Base-by-base conservation (phyloP, 2,888 invertebrate genomes). In the Trachelus tabidus region DNA sequence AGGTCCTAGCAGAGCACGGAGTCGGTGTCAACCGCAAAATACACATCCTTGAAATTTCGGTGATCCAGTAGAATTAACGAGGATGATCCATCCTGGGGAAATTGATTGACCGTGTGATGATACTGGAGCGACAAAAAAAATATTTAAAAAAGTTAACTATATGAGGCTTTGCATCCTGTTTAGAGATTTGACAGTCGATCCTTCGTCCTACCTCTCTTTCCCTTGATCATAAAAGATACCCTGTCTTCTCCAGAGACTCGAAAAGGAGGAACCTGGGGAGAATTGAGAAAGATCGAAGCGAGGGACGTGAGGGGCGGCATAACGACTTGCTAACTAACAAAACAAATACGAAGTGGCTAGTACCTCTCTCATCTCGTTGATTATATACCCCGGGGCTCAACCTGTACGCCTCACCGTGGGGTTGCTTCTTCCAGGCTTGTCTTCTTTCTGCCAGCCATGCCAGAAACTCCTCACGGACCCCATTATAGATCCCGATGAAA, bases 281-380 rank as follows among this genome's bases (percentile, higher is more conserved):
- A 35, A 15, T 40, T 12, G 40, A 15, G 40, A 15, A 15, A 40
- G 40, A 15, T 34, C 73, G 33, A 76, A 73, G 37, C 1, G 69
- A 81, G 77, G 81, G 76, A 79, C 79, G 75, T 68, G 68, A n/a
- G n/a, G 77, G 73, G 71, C 76, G 79, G 83, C 84, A 84, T 88
- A 87, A 89, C 88, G 87, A 88, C 87, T 88, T 86, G 87, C 88
- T 88, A 89, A 89, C 89, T 90, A 89, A 89, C 88, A 89, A 90
- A 89, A 89, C 89, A 89, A 89, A 89, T 89, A 89, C 85, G 85
- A 88, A 87, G 83, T 83, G 83, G 83, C 84, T 80, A 71, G 81
- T 81, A 81, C 80, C 79, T 80, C 79, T 83, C 87, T 86, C 87
- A 86, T 88, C 89, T 87, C 84, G 86, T 83, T 89, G 89, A 89